Evolutionary conservation across 2,888 invertebrate genomes (phyloP), one percentile per base, ranked within the genome.

Genomic region (Ectropis crepuscularia): DNA sequence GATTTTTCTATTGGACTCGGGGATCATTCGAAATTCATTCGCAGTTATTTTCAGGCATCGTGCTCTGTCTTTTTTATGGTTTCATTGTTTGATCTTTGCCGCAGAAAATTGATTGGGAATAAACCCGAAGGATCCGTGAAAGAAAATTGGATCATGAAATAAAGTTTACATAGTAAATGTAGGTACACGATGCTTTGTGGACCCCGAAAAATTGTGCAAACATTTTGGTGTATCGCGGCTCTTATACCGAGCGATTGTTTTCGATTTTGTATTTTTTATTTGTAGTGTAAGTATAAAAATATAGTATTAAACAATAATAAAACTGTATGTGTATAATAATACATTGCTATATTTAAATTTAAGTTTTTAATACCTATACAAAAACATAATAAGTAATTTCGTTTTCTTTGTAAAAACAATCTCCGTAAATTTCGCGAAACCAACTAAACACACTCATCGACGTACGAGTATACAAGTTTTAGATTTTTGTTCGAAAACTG

Each of bases 71-170:
- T 55, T 49, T 55, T 55, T 55, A 41, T 39, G 55, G 55, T 55
- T 59, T 63, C 59, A 59, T 55, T 63, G 54, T 59, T 59, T 63
- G 63, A 63, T 63, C 63, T 54, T 39, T 46, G 36, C 41, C 57
- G 46, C 16, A 37, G 53, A 47, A 60, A 67, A 63, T 60, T 60
- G 63, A 63, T 67, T 63, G 63, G 54, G 45, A 48, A 64, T 64
- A 58, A 64, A 67, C 65, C 48, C 45, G 43, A 62, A 57, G 53
- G 59, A 63, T 60, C 48, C 46, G 46, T 42, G 49, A 67, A 68
- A 65, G 67, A 57, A 73, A 73, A 71, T 65, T 69, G 66, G 57
- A 61, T 65, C 45, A 61, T 51, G 47, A 63, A 63, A 63, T 63
- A 49, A 55, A 62, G 68, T 68, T 68, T 65, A 63, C 68, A 64